Percentiles rank a stretch among this genome's conserved stretches.
These are phyloP conservation scores for Muscicapa comitata DNA, from an alignment of 2,797 vertebrate genomes.

Conservation along the genomic window DNA sequence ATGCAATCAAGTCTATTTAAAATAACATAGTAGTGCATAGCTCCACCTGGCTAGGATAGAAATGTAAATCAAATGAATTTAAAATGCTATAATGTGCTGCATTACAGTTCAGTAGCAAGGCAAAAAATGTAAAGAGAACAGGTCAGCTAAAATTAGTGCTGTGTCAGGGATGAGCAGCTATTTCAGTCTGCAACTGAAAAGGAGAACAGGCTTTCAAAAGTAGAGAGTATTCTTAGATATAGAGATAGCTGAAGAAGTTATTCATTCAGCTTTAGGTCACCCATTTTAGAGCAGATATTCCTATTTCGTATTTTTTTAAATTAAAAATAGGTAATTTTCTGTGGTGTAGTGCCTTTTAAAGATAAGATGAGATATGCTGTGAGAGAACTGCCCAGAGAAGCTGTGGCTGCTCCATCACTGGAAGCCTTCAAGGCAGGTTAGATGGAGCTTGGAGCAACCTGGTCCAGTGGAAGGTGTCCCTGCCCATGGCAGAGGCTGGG, in stretches of 20 bases:
- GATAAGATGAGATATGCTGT: not conserved
- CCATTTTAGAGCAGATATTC: not conserved
- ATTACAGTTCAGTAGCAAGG: not conserved
- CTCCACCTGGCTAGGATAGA: not conserved
- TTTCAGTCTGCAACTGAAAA: not conserved
- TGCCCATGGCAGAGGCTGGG: not conserved
- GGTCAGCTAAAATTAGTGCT: slow-evolving; percentile 9
- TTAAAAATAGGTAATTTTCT: not conserved
- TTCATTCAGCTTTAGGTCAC: not conserved
- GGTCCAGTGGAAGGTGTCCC: not conserved
- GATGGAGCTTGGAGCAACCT: not conserved
- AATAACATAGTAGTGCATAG: not conserved
- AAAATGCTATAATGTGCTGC: not conserved
- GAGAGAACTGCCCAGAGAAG: not conserved
- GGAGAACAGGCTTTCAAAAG: not conserved
- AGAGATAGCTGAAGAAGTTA: not conserved
- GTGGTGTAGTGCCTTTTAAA: not conserved
- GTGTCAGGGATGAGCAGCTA: not conserved
- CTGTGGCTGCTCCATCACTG: not conserved
- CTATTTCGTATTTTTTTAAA: not conserved
- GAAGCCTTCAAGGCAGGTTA: not conserved
- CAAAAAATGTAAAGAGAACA: not conserved
- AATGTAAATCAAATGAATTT: not conserved
- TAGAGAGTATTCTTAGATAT: not conserved
- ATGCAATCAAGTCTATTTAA: not conserved